Base-by-base conservation (phyloP, 1,140 invertebrate genomes). In the Hycleus phaleratus region DNA sequence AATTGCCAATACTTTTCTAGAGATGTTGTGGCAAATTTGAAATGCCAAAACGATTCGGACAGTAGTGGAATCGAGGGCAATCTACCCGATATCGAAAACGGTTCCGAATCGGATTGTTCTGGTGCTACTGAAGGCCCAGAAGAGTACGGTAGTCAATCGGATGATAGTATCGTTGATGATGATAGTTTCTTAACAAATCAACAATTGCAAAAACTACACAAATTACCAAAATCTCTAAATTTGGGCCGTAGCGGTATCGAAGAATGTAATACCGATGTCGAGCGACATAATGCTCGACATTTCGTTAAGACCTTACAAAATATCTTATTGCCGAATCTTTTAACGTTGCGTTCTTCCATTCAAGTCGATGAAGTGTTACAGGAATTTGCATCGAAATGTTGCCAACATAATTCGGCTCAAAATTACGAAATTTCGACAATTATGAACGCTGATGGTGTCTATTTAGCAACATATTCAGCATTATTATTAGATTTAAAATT, bases 401-500 rank as follows among this genome's bases (percentile, higher is more conserved):
- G 93, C 75, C 84, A 93, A 78, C 88, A 93, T 82, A 83, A 83
- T 69, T 77, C 76, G 49, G 77, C 77, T 46, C 73, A 81, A 74
- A 76, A 79, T 56, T 78, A 82, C 58, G 77, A 77, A 44, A 78
- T 77, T 3, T 75, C 85, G 3, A 90, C 88, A 24, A 93, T 95
- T 45, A 88, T 95, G 77, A 97, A 97, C 74, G 92, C 93, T 18
- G 93, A 97, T 78, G 93, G 93, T 47, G 90, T 97, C 47, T 97
- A 97, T 73, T 77, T 95, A 49, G 89, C 93, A 1, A 91, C 90
- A 0, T 93, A 93, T 69, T 84, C 89, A 2, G 86, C 89, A 1
- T 74, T 97, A 12, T 73, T 91, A 38, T 75, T 97, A 0, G 93
- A 91, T 71, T 74, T 95, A 10, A 90, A 90, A 69, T 78, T 95